Evolutionary conservation across 1,140 invertebrate genomes (phyloP), one percentile per base, ranked within the genome.

Genomic region (Brachionus rotundiformis): DNA sequence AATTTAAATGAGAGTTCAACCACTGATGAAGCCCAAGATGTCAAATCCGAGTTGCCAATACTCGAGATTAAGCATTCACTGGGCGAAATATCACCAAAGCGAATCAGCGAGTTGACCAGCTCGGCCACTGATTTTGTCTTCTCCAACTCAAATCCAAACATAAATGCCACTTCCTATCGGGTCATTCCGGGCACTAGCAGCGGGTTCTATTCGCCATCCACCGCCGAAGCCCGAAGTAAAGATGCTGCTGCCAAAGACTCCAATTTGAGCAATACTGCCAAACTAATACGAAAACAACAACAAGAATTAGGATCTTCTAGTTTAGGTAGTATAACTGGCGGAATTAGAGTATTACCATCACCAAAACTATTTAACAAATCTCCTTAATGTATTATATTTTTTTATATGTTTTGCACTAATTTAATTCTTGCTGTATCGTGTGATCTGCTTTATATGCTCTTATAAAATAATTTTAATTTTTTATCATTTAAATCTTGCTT

Each of bases 301-400:
- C 36, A 73, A 41, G 16, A 73, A 44, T 44, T 44, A 41, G 68
- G 68, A 73, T 73, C 68, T 10, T 44, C 68, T 47, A 41, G 39
- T 73, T 73, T 73, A 79, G 76, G 76, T 79, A 79, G 73, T 77
- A 44, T 49, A 54, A 29, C 59, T 59, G 44, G 76, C 47, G 76
- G 76, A 25, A 63, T 79, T 59, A 79, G 54, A 79, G 76, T 79
- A 16, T 79, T 79, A 63, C 76, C 76, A 59, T 59, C 59, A 36
- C 59, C 47, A 39, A 25, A 19, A 33, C 76, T 49, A 31, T 25
- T 63, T 59, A 39, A 19, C 27, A 29, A 79, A 59, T 29, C 23
- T 79, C 19, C 16, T 73, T 8, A 73, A 73, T 73, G 68, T 73
- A 63, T 29, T 33, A 49, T 79, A 63, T 41, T 61, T 23, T 79